Percentiles rank a stretch among this genome's conserved stretches.
Conservation (phyloP, 1,140 invertebrate species). For the Caenorhabditis tropicalis region DNA sequence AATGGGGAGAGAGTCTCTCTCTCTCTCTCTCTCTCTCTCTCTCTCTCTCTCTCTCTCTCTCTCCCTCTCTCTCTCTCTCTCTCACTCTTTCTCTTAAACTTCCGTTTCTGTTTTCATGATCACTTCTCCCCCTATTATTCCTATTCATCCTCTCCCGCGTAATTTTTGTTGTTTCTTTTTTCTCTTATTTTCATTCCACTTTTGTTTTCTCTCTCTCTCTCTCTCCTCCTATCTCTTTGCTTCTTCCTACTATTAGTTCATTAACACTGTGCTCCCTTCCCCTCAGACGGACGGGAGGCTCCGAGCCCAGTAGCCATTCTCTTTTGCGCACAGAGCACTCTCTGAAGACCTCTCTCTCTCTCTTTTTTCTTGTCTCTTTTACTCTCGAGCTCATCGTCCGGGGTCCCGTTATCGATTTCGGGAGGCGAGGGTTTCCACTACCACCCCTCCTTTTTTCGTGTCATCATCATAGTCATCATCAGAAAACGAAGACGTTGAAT, state of each 20-base stretch:
- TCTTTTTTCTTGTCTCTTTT: background rate
- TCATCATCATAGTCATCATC: background rate
- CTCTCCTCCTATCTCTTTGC: background rate
- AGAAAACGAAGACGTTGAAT: background rate
- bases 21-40: conserved; percentile 5
- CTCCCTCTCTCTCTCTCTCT: background rate
- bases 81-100: background rate
- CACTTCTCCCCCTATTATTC: background rate
- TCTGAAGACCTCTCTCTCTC: conserved; percentile 1
- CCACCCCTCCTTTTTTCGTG: background rate
- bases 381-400: background rate
- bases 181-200: no score
- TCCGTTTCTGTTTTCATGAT: no score
- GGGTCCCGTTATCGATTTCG: background rate
- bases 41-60: background rate
- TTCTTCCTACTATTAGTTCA: background rate
- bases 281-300: background rate
- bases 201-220: background rate
- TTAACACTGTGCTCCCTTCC: background rate
- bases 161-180: background rate
- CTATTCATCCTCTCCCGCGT: background rate
- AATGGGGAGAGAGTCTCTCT: background rate
- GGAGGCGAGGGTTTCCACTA: background rate
- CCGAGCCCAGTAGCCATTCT: background rate
- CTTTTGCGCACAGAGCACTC: no score